Base-by-base conservation (phyloP, 2,797 vertebrate genomes). In the Oophaga sylvatica region DNA sequence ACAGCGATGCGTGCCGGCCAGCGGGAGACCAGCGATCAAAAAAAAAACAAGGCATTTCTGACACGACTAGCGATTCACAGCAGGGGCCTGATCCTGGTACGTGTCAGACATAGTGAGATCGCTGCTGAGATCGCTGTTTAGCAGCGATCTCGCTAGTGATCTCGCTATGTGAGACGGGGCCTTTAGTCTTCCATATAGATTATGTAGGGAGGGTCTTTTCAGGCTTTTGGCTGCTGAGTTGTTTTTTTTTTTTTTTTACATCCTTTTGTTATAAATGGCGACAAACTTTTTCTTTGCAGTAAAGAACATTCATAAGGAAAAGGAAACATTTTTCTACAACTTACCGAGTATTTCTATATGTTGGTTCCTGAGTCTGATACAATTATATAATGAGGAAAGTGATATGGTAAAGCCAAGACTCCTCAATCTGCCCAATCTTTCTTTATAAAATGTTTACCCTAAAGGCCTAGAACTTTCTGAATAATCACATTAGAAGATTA, bases 401-500 rank as follows among this genome's bases (percentile, higher is more conserved):
- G 41, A 45, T 73, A 45, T 22, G 35, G 41, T 73, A 19, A 71
- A 71, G 9, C 11, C 17, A 31, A 71, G 68, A 19, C 31, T 41
- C 31, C 31, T 71, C 68, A 71, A 22, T 57, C 31, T 83, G 19
- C 31, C 41, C 10, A 22, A 63, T 71, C 15, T 83, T 67, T 76
- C 31, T 29, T 57, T 41, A 80, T 56, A 77, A 76, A 85, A 82
- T 67, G 68, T 82, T 86, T 86, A 82, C 29, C 63, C 70, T n/a
- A 71, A 79, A 59, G 63, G 31, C 63, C 84, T 63, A 41, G 88
- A 86, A 86, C 80, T 83, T 89, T 86, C 63, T 35, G 73, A 89
- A 89, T 86, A 86, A 86, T 89, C 84, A 89, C 62, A 70, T 89
- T 86, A 89, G 75, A 59, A 86, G 88, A 89, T 86, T 86, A 89